Evolutionary conservation across 1,140 invertebrate genomes (phyloP).

Genomic region (Drosophila prosaltans): DNA sequence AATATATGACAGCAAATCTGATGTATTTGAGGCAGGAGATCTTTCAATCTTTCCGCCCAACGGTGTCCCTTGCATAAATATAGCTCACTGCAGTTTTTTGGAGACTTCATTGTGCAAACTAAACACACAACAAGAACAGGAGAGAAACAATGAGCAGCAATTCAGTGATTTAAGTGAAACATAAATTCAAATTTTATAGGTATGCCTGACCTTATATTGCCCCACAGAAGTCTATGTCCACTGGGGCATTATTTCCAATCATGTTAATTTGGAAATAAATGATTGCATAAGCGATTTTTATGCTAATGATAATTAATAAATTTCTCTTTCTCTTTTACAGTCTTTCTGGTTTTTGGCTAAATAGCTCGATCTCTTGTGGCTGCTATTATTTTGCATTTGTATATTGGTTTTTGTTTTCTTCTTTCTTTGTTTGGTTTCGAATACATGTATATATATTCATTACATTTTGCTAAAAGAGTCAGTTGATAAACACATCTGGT

Average conservation of each 20-base stretch:
- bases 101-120: background rate
- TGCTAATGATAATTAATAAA: constrained; percentile 17
- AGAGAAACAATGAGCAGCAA: background rate
- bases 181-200: background rate
- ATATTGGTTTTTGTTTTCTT: background rate
- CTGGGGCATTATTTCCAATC: constrained; percentile 6
- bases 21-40: background rate
- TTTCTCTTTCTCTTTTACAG: constrained; percentile 17
- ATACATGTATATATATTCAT: constrained; percentile 16
- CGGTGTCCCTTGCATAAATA: constrained; percentile 2
- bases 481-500: constrained; percentile 8
- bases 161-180: background rate
- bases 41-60: background rate
- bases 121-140: background rate
- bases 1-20: background rate
- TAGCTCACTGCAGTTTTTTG: background rate
- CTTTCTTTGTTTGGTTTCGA: background rate
- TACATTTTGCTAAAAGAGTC: constrained; percentile 8
- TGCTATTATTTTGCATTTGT: constrained; percentile 15
- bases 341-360: constrained; percentile 16
- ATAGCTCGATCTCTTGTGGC: background rate
- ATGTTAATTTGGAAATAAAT: constrained; percentile 1
- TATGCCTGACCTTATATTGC: constrained; percentile 1
- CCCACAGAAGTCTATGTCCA: background rate
- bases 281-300: constrained; percentile 11